phyloP scores from a whole-genome alignment of 2,113 vertebrate species.

The Callaeas wilsoni region DNA sequence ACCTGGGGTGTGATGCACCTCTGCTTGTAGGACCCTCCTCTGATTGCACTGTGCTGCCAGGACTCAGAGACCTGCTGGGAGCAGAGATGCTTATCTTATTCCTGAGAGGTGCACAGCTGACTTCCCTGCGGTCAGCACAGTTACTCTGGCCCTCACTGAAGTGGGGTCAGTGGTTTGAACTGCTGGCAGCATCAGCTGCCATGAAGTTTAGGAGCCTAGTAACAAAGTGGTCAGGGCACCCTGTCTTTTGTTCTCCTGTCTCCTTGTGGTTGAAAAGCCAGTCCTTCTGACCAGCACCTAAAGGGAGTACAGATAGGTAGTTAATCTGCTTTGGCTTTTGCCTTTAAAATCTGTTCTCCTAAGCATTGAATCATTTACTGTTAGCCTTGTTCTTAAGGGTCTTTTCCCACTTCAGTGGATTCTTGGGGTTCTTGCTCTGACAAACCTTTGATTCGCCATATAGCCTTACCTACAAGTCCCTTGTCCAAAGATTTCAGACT shows the following conservation, averaged over 20 bases:
- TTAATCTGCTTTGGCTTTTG: not conserved
- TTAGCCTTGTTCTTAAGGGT: not conserved
- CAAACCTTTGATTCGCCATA: not conserved
- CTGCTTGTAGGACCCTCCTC: not conserved
- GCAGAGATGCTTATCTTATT: not conserved
- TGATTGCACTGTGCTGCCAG: not conserved
- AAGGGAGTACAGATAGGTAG: not conserved
- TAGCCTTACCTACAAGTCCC: not conserved
- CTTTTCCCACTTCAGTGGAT: not conserved
- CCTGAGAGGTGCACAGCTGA: not conserved
- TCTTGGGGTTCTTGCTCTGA: not conserved
- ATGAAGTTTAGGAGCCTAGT: not conserved
- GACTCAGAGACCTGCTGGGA: not conserved
- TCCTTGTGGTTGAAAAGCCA: not conserved
- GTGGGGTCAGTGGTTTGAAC: not conserved
- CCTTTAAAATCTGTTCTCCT: not conserved
- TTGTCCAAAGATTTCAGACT: not conserved
- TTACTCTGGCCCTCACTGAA: not conserved
- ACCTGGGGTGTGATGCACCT: not conserved
- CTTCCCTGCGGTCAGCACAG: not conserved
- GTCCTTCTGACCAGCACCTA: not conserved
- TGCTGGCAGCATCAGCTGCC: not conserved
- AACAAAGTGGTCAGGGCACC: not conserved
- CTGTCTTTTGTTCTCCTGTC: not conserved
- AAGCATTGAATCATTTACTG: not conserved